These are phyloP conservation scores for Nesometra sesokonis DNA, from an alignment of 35 echinoderm and acorn worm species.

Conservation along the genomic window DNA sequence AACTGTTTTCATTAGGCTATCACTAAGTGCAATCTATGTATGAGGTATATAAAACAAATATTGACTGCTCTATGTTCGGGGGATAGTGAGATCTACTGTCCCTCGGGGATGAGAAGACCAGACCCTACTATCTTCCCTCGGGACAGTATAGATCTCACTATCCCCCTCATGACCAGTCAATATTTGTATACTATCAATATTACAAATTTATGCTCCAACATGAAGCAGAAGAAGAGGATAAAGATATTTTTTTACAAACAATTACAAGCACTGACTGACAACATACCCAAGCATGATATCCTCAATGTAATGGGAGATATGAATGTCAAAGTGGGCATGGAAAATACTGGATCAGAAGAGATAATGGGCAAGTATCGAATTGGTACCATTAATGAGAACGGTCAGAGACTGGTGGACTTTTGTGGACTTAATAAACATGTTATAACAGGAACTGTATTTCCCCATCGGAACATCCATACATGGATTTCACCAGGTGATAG, in stretches of 20 bases:
- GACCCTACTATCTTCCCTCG: too few species aligned
- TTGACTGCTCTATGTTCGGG: too few species aligned
- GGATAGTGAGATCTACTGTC: too few species aligned
- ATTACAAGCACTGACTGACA: neutral
- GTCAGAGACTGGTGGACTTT: slow-evolving; percentile 12
- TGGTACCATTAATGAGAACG: slow-evolving; percentile 21
- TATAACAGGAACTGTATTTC: slow-evolving; percentile 28
- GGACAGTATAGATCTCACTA: too few species aligned
- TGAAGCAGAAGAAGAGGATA: slow-evolving; percentile 1
- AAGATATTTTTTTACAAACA: slow-evolving; percentile 35
- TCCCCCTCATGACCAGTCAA: too few species aligned
- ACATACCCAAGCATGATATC: slow-evolving; percentile 5
- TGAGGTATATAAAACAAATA: too few species aligned
- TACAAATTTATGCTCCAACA: slow-evolving; percentile 33
- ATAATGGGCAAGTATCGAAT: slow-evolving; percentile 21
- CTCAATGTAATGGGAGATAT: neutral
- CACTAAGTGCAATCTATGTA: too few species aligned
- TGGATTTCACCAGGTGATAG: slow-evolving; percentile 6
- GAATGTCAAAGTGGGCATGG: neutral
- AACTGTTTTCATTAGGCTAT: too few species aligned
- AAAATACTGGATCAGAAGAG: slow-evolving; percentile 7
- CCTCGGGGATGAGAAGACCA: too few species aligned
- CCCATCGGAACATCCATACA: slow-evolving; percentile 16
- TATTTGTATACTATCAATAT: too few species aligned
- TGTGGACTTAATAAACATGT: slow-evolving; percentile 16